Percentiles rank a stretch among this genome's conserved stretches.
These are phyloP conservation scores for Melanotaenia pygmaea DNA, from an alignment of 2,797 vertebrate species.

Conservation along the genomic window DNA sequence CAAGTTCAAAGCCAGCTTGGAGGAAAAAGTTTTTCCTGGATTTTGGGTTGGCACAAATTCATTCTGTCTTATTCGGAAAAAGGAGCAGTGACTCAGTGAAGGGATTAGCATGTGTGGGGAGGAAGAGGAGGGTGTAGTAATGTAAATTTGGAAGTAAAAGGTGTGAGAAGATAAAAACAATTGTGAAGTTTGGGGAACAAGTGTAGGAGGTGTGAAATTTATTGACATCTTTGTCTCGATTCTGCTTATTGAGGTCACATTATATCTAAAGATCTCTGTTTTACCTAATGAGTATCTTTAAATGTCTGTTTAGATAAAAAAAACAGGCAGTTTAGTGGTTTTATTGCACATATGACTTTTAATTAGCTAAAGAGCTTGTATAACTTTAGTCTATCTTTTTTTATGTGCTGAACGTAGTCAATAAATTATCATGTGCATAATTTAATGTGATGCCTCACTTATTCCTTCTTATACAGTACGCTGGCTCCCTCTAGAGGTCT, in stretches of 20 bases:
- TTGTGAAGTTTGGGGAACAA: conserved; percentile 57
- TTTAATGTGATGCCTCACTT: background rate
- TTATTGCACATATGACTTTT: conserved; percentile 24
- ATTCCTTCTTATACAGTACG: background rate
- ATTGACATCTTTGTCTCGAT: conserved; percentile 26
- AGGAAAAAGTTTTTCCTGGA: conserved; percentile 79
- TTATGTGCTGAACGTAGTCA: conserved; percentile 50
- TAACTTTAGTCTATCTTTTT: conserved; percentile 43
- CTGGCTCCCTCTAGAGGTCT: conserved; percentile 39
- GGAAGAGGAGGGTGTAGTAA: background rate
- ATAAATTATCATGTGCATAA: conserved; percentile 35
- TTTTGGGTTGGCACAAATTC: conserved; percentile 84
- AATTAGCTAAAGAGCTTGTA: conserved; percentile 32
- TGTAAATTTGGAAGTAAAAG: conserved; percentile 26
- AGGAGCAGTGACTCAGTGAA: conserved; percentile 60
- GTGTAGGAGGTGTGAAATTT: conserved; percentile 8
- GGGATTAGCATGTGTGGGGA: background rate
- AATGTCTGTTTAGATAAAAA: conserved; percentile 24
- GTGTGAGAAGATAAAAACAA: background rate
- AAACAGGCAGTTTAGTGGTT: conserved; percentile 22
- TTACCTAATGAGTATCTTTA: conserved; percentile 14
- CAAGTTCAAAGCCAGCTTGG: conserved; percentile 70
- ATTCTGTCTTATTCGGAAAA: conserved; percentile 73
- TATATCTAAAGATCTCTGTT: conserved; percentile 1
- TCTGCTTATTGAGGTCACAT: conserved; percentile 18